phyloP scores from a whole-genome alignment of 2,888 invertebrate species.

The Caenorhabditis plicata region DNA sequence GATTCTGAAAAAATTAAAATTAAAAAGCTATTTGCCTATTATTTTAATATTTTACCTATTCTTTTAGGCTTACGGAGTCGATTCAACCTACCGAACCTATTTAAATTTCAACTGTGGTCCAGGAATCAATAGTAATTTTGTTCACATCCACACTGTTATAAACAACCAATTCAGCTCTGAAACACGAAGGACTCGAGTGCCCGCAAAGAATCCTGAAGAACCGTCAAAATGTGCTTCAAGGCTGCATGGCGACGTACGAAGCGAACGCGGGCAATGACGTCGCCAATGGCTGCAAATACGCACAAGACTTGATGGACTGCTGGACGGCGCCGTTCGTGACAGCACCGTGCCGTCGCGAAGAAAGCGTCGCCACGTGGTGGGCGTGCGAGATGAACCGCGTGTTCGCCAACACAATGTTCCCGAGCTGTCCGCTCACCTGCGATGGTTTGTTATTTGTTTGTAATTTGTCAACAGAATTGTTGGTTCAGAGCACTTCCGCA shows the following conservation, averaged over 20 bases:
- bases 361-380: constrained; percentile 40
- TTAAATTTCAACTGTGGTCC: constrained; percentile 45
- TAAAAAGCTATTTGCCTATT: neutral
- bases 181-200: constrained; percentile 34
- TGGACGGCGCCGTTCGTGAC: constrained; percentile 44
- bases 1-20: too few relatives aligned
- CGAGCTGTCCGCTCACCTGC: constrained; percentile 37
- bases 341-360: constrained; percentile 29
- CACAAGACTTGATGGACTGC: constrained; percentile 39
- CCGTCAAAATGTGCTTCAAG: constrained; percentile 18
- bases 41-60: neutral
- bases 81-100: constrained; percentile 33
- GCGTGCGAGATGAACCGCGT: constrained; percentile 39
- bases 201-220: constrained; percentile 32
- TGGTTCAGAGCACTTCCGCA: too few relatives aligned
- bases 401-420: constrained; percentile 37
- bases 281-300: constrained; percentile 34
- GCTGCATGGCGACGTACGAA: constrained; percentile 32
- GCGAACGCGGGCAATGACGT: constrained; percentile 28
- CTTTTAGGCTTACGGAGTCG: constrained; percentile 34
- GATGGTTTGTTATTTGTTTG: too few relatives aligned
- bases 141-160: neutral
- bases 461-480: too few relatives aligned
- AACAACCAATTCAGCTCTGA: constrained; percentile 23
- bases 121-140: constrained; percentile 35